phyloP scores from a whole-genome alignment of 2,113 vertebrate genomes.

The Lanius ludovicianus region DNA sequence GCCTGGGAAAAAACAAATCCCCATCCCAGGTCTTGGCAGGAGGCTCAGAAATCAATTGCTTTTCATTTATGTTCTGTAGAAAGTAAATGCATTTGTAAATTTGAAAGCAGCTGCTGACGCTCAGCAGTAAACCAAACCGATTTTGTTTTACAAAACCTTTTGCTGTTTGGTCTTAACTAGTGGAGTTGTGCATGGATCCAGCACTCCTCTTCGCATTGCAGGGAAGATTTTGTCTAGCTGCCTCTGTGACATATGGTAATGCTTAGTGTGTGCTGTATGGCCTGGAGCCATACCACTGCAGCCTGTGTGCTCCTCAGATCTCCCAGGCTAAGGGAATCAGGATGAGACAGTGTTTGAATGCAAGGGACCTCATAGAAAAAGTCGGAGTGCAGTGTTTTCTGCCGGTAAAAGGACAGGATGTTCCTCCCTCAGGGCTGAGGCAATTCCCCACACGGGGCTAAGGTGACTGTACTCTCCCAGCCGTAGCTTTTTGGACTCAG shows the following conservation, averaged over 20 bases:
- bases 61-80: slow-evolving; percentile 26
- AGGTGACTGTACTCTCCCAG: background rate
- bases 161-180: slow-evolving; percentile 32
- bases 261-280: slow-evolving; percentile 63
- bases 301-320: slow-evolving; percentile 62
- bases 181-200: background rate
- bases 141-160: slow-evolving; percentile 52
- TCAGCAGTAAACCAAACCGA: slow-evolving; percentile 25
- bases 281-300: slow-evolving; percentile 62
- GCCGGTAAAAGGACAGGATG: background rate
- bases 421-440: slow-evolving; percentile 1
- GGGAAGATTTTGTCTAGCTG: slow-evolving; percentile 53
- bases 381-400: background rate
- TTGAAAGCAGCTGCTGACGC: slow-evolving; percentile 48
- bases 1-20: background rate
- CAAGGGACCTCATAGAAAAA: slow-evolving; percentile 28
- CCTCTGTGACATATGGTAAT: slow-evolving; percentile 65
- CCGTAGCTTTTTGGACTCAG: background rate
- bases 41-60: background rate
- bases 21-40: background rate
- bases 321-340: slow-evolving; percentile 41
- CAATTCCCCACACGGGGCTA: background rate
- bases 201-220: background rate
- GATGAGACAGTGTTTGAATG: background rate
- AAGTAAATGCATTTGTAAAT: slow-evolving; percentile 27